These are phyloP conservation scores for Galerucella calmariensis DNA, from an alignment of 2,888 invertebrate genomes.

Conservation along the genomic window DNA sequence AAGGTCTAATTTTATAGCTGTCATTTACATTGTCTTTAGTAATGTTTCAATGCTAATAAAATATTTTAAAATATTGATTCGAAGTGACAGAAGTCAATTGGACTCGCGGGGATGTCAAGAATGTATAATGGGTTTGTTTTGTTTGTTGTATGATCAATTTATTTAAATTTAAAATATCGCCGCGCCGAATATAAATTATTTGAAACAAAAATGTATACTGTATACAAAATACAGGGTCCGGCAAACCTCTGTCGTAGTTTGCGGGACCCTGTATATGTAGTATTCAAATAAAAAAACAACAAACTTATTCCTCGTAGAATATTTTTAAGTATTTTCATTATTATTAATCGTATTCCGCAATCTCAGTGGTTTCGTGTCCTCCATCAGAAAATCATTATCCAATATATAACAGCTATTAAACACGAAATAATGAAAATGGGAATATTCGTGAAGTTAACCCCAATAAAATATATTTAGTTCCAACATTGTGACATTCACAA, in stretches of 20 bases:
- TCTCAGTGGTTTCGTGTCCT: neutral
- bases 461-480: constrained; percentile 46
- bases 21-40: neutral
- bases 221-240: neutral
- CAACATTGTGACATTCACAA: constrained; percentile 51
- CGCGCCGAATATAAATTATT: neutral
- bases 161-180: neutral
- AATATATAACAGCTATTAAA: constrained; percentile 37
- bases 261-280: too few species aligned
- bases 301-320: too few species aligned
- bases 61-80: constrained; percentile 10
- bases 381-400: constrained; percentile 35
- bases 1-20: constrained; percentile 2
- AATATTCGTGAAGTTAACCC: constrained; percentile 40
- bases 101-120: constrained; percentile 1
- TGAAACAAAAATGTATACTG: neutral
- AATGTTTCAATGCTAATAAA: constrained; percentile 5
- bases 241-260: too few species aligned
- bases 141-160: too few species aligned
- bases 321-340: neutral
- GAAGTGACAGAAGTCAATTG: constrained; percentile 17
- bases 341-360: constrained; percentile 2
- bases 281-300: too few species aligned
- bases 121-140: constrained; percentile 12
- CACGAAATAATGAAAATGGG: constrained; percentile 32